Conservation (phyloP, 2,797 vertebrate genomes). For the Eospalax fontanierii region DNA sequence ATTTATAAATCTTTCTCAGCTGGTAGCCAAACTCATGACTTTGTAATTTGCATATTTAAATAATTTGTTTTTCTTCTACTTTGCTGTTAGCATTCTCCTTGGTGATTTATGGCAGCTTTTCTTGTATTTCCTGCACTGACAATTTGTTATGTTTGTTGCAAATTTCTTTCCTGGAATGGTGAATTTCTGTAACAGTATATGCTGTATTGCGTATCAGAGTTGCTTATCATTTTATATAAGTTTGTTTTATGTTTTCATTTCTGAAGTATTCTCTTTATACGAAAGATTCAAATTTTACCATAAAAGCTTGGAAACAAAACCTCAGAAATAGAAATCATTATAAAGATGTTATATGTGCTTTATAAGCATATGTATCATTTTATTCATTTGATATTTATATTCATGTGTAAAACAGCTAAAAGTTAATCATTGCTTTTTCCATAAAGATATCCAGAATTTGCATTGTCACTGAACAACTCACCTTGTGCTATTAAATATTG, state of each 20-base stretch:
- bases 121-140: neutral
- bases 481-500: neutral
- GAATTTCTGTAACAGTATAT: neutral
- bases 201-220: rapidly evolving
- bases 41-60: neutral
- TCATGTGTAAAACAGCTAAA: neutral
- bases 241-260: constrained; percentile 42
- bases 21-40: neutral
- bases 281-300: neutral
- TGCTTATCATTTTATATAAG: neutral
- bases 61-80: neutral
- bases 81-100: neutral
- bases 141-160: neutral
- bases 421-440: neutral
- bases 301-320: constrained; percentile 7
- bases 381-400: neutral
- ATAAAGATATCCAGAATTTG: neutral
- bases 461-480: neutral
- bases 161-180: neutral
- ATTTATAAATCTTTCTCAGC: neutral
- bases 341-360: too few relatives aligned
- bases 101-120: neutral
- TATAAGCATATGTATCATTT: neutral
- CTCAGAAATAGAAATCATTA: neutral
- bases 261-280: neutral